Conservation (phyloP, 2,888 invertebrate genomes). For the Sympetrum striolatum region DNA sequence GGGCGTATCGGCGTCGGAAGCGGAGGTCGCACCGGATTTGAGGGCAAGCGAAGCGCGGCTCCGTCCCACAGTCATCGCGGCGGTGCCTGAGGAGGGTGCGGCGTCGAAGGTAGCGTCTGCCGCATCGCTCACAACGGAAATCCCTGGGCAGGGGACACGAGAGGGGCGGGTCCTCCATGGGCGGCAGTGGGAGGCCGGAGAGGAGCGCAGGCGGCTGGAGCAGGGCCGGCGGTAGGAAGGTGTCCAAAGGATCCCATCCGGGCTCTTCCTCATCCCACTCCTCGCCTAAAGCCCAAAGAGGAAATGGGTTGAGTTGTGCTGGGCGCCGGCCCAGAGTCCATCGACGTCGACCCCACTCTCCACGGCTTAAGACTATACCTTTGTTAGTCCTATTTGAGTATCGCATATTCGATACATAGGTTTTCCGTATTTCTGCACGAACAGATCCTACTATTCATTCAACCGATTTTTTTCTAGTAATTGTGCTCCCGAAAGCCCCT, state of each 20-base stretch:
- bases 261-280: constrained; percentile 27
- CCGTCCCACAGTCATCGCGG: constrained; percentile 59
- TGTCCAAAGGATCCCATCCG: constrained; percentile 51
- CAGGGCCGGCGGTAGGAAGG: constrained; percentile 55
- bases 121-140: constrained; percentile 56
- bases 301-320: constrained; percentile 31
- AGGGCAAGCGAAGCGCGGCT: constrained; percentile 52
- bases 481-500: too few relatives aligned
- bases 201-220: constrained; percentile 50
- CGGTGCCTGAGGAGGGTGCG: constrained; percentile 57
- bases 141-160: constrained; percentile 9
- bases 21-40: constrained; percentile 59
- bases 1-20: constrained; percentile 64
- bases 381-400: too few relatives aligned
- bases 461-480: too few relatives aligned
- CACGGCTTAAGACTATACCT: neutral
- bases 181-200: constrained; percentile 44
- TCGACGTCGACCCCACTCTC: neutral
- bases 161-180: constrained; percentile 52
- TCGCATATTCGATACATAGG: too few relatives aligned
- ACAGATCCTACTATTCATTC: too few relatives aligned
- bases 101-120: constrained; percentile 57
- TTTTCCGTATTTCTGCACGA: too few relatives aligned
- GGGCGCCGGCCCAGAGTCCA: neutral
- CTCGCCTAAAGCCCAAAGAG: constrained; percentile 32